Base-by-base conservation (phyloP, 2,888 invertebrate species). In the Dascillus cervinus region DNA sequence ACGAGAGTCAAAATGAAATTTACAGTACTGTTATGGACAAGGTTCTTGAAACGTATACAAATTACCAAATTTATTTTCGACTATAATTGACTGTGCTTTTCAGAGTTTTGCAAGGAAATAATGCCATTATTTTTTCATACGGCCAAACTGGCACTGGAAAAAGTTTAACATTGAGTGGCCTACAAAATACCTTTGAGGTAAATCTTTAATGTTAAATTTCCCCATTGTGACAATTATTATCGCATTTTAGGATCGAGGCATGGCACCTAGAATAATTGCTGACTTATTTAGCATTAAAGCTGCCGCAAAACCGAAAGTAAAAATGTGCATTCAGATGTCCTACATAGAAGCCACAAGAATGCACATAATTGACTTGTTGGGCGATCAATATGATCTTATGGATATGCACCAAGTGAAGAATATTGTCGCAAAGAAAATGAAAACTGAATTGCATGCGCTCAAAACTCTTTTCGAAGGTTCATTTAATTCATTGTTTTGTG, bases 91-190 rank as follows among this genome's bases (percentile, higher is more conserved):
- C 6, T 4, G 11, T 4, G 13, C 21, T 22, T 50, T 53, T 34
- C 28, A 65, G 60, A 30, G 50, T 57, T 39, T 40, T 62, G 39
- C 49, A 49, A 12, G 64, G 64, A 1, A 47, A 44, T 20, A 56
- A 53, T 44, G 61, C 55, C 6, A 46, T 64, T 10, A 47, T 69
- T 26, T 43, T 62, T 24, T 50, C 56, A 24, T 66, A 58, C 39
- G 68, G 69, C 2, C 67, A 67, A 53, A 64, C 62, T 0, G 64
- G 65, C 13, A 56, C 60, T 10, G 68, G 65, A 8, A 65, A 64
- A 52, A 56, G 55, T 15, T 39, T 58, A 21, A 64, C 63, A 2
- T 44, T 54, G 13, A 49, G 44, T 31, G 65, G 62, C 22, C 35
- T 62, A 5, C 45, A 54, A n/a, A 46, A 46, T 38, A 39, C 39